Evolutionary conservation across 2,113 vertebrate genomes (phyloP).

Genomic region (Ceyx cyanopectus): DNA sequence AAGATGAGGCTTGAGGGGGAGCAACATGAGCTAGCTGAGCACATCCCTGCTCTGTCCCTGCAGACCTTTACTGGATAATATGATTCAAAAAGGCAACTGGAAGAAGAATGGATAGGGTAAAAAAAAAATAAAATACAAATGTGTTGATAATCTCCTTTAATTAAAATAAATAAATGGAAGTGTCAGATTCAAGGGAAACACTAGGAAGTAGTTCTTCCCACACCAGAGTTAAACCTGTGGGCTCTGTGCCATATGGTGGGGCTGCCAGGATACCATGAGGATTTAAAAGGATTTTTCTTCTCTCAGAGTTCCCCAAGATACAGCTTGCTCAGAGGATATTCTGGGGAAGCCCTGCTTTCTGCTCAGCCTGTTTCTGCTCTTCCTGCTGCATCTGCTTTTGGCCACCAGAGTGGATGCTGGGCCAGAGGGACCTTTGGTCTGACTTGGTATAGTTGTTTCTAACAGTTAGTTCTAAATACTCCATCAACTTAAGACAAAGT

Average conservation of each 20-base stretch:
- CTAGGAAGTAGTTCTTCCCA: neutral
- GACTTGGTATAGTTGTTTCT: slow-evolving; percentile 2
- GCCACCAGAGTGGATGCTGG: neutral
- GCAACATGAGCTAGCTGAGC: too few species aligned
- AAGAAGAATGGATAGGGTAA: neutral
- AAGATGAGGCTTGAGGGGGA: too few species aligned
- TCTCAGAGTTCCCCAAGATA: neutral
- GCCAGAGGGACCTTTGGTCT: slow-evolving; percentile 55
- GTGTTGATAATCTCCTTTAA: neutral
- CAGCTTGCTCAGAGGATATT: neutral
- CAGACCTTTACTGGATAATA: neutral
- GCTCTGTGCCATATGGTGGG: neutral
- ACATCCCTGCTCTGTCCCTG: too few species aligned
- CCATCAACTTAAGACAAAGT: slow-evolving; percentile 15
- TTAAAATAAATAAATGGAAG: neutral
- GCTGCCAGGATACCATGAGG: neutral
- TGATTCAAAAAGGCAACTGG: neutral
- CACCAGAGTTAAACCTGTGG: neutral
- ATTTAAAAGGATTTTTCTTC: neutral
- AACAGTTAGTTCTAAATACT: slow-evolving; percentile 39
- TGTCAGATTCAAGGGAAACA: neutral
- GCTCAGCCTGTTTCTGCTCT: neutral
- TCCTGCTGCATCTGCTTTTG: slow-evolving; percentile 17
- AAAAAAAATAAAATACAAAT: neutral
- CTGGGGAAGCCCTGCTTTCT: neutral